Evolutionary conservation across 2,113 vertebrate genomes (phyloP), one percentile per base, ranked within the genome.

Genomic region (Ictidomys tridecemlineatus): DNA sequence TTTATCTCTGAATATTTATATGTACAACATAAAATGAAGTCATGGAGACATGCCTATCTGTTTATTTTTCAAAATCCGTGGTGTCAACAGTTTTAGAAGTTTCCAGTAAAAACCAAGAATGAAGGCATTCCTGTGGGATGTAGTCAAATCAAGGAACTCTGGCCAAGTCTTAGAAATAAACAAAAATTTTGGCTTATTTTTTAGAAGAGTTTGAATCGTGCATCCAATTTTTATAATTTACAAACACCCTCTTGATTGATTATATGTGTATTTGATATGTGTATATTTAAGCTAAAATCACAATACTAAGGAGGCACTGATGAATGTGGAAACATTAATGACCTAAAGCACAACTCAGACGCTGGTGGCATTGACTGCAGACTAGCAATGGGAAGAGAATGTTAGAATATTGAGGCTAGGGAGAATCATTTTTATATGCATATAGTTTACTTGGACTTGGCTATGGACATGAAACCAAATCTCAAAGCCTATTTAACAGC

Each of bases 51-150:
- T 70, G 39, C 83, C 88, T 78, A 93, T 97, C 82, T 98, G 94
- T 93, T 98, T 97, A 80, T 92, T 96, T 97, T 96, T 84, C 89
- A 70, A 89, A 98, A 97, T 79, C 69, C 16, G 30, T 98, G 82
- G 51, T 95, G 86, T 96, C 95, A 97, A 97, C 93, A 94, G 67
- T 98, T 97, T 97, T 97, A 92, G 22, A 96, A 51, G 11, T 96
- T 97, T 95, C 97, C 94, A 97, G 92, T 97, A 94, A 97, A 96
- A 85, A 39, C 18, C 58, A 97, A 4, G 24, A 97, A 93, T 89
- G 72, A 96, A 96, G n/a, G 77, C 97, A 97, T 98, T 97, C 92
- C 96, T 98, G 85, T 90, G 80, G 89, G 61, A 95, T 97, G 84
- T 39, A 69, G 77, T 97, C 84, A 97, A 93, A 94, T 92, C 42